A percentile compares a stretch with the other conserved stretches of the same genome.
These are phyloP conservation scores for Gouania willdenowi DNA, from an alignment of 2,797 vertebrate genomes.

Conservation along the genomic window DNA sequence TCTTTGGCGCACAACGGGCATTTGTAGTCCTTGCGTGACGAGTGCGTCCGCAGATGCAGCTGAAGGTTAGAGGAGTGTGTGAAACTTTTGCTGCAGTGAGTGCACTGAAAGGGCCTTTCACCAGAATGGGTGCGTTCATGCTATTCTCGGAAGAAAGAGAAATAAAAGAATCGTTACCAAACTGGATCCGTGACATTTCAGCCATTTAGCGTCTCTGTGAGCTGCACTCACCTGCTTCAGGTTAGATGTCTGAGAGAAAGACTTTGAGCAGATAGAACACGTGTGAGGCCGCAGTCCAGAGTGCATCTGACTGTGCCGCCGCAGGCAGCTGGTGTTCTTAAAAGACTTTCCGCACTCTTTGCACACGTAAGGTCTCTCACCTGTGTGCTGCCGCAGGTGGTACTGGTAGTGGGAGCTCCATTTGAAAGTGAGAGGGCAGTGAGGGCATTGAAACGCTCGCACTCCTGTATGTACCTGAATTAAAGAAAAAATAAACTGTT, in stretches of 20 bases:
- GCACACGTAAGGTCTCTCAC: constrained; percentile 87
- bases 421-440: constrained; percentile 90
- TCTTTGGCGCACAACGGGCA: constrained; percentile 86
- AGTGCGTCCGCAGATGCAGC: constrained; percentile 89
- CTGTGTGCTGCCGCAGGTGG: constrained; percentile 84
- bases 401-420: constrained; percentile 90
- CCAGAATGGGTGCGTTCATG: constrained; percentile 91
- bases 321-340: constrained; percentile 85
- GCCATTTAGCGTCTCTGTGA: no score
- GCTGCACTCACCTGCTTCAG: constrained; percentile 77
- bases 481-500: no score
- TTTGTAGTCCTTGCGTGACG: constrained; percentile 83
- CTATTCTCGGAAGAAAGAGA: constrained; percentile 52
- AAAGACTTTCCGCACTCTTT: constrained; percentile 87
- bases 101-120: constrained; percentile 85
- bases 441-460: constrained; percentile 87
- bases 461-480: constrained; percentile 83
- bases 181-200: neutral
- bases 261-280: constrained; percentile 85
- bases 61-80: constrained; percentile 89
- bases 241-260: constrained; percentile 91
- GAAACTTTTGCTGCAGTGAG: constrained; percentile 85
- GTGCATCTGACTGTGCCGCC: constrained; percentile 84
- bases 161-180: neutral
- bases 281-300: constrained; percentile 84